phyloP scores from a whole-genome alignment of 1,140 invertebrate genomes.

The Drosophila sturtevanti region DNA sequence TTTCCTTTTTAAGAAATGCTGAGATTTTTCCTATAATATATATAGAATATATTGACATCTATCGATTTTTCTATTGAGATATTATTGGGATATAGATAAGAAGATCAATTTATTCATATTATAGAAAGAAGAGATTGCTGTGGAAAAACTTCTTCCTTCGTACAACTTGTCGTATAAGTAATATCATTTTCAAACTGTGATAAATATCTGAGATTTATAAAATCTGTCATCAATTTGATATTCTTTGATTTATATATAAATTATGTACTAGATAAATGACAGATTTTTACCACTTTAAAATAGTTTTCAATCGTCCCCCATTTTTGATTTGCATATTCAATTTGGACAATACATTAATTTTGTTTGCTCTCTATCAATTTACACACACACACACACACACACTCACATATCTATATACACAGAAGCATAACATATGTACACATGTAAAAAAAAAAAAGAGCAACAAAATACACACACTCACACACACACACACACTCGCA shows the following conservation, averaged over 20 bases:
- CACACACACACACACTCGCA: neutral
- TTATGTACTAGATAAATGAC: neutral
- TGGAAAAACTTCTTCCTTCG: too few relatives aligned
- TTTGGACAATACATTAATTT: constrained; percentile 66
- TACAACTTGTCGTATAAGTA: neutral
- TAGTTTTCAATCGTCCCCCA: constrained; percentile 11
- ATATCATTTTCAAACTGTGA: neutral
- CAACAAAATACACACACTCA: constrained; percentile 35
- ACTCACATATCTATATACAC: constrained; percentile 34
- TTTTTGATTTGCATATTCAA: constrained; percentile 64
- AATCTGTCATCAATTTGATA: too few relatives aligned
- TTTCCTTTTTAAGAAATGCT: too few relatives aligned
- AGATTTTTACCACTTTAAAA: neutral
- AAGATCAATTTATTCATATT: too few relatives aligned
- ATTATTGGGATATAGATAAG: too few relatives aligned
- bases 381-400: constrained; percentile 43
- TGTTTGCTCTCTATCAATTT: constrained; percentile 57
- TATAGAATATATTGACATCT: too few relatives aligned
- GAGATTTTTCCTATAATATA: too few relatives aligned
- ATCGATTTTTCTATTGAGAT: too few relatives aligned
- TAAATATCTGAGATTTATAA: too few relatives aligned
- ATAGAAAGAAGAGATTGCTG: too few relatives aligned
- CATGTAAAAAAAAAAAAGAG: neutral
- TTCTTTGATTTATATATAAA: too few relatives aligned
- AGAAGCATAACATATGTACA: constrained; percentile 17